Evolutionary conservation across 1,140 invertebrate species (phyloP).

Genomic region (Anastrepha ludens): DNA sequence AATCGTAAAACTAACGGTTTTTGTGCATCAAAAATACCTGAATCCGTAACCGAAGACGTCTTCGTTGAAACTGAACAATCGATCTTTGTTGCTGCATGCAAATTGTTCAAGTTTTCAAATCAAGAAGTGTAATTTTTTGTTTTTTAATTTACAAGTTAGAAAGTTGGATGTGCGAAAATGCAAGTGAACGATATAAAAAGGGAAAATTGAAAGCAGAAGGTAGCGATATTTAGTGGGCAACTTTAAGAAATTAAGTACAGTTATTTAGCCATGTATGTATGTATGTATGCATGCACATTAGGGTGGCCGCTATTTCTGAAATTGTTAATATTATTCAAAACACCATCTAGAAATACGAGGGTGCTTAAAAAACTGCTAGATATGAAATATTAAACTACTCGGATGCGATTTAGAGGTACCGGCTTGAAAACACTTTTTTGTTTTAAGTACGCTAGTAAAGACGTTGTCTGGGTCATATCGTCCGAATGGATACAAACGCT

Average conservation of each 20-base stretch:
- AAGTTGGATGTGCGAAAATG: background rate
- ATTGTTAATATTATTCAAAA: no score
- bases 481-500: no score
- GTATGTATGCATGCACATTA: background rate
- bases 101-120: conserved; percentile 32
- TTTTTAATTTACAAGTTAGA: background rate
- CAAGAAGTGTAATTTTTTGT: background rate
- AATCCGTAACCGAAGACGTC: conserved; percentile 80
- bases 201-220: background rate
- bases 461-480: no score
- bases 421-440: no score
- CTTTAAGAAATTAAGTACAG: no score
- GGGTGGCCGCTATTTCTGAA: no score
- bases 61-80: conserved; percentile 83
- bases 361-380: no score
- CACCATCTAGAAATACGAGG: no score
- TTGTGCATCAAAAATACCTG: conserved; percentile 77
- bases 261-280: background rate
- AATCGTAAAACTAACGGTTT: no score
- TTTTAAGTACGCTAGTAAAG: no score
- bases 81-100: conserved; percentile 80
- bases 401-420: no score
- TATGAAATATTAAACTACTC: no score
- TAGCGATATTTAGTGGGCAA: background rate
- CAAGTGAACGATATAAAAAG: background rate